Evolutionary conservation across 2,888 invertebrate genomes (phyloP).

Genomic region (Dryococelus australis): DNA sequence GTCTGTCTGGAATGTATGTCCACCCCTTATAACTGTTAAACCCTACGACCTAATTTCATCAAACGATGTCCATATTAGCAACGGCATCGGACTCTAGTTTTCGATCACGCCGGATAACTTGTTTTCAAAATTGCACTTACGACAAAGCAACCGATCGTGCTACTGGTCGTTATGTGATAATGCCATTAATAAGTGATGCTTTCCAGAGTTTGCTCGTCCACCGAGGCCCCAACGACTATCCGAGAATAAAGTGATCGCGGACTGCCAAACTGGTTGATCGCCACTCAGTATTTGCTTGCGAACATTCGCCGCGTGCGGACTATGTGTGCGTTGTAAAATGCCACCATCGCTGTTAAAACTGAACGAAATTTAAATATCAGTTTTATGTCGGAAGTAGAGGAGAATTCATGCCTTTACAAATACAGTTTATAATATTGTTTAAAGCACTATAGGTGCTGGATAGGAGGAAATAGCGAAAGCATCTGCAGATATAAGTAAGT

Average conservation of each 20-base stretch:
- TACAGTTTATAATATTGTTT: not conserved
- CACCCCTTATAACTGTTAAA: too few species aligned
- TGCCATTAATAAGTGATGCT: not conserved
- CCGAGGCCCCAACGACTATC: not conserved
- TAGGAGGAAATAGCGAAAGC: not conserved
- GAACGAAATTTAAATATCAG: conserved; percentile 17
- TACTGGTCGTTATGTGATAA: not conserved
- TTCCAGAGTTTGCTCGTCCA: not conserved
- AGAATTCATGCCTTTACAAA: conserved; percentile 12
- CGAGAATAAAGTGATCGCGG: not conserved
- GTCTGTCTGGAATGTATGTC: too few species aligned
- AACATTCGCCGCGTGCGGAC: not conserved
- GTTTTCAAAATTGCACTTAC: not conserved
- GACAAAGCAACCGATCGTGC: not conserved
- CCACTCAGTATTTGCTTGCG: not conserved
- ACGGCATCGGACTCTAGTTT: too few species aligned
- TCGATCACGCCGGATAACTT: too few species aligned
- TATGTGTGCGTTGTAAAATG: not conserved
- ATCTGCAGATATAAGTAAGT: not conserved
- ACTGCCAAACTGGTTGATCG: not conserved
- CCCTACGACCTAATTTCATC: too few species aligned
- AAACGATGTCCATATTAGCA: too few species aligned
- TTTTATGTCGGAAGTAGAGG: conserved; percentile 24
- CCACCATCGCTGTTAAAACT: not conserved
- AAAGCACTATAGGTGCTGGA: not conserved